A percentile compares a stretch with the other conserved stretches of the same genome.
phyloP scores from a whole-genome alignment of 2,113 vertebrate genomes.

The Bettongia penicillata region DNA sequence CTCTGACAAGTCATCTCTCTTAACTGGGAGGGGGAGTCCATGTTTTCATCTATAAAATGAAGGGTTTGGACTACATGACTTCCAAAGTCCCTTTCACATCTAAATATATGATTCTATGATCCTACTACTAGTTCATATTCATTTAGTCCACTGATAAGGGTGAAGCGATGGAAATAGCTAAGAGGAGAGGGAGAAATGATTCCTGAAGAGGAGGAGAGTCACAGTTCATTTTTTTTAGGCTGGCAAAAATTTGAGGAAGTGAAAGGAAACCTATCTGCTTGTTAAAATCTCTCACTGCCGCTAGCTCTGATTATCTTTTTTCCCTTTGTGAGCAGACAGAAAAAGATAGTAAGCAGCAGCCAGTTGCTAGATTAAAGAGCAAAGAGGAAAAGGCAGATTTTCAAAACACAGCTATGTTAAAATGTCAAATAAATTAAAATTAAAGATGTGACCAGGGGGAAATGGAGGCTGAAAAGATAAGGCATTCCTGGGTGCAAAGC shows the following conservation, averaged over 20 bases:
- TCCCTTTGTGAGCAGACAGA: not conserved
- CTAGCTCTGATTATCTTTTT: not conserved
- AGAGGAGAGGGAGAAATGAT: not conserved
- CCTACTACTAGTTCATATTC: not conserved
- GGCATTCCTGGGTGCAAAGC: not conserved
- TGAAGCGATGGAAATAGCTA: not conserved
- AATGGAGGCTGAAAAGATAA: not conserved
- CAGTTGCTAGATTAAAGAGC: not conserved
- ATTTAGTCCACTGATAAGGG: not conserved
- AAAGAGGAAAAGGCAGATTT: not conserved
- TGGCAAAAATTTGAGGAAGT: not conserved
- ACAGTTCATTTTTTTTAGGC: no score
- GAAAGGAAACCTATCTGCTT: not conserved
- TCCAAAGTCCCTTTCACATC: not conserved
- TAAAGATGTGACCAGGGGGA: not conserved
- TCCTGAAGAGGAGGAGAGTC: not conserved
- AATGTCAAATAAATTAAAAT: not conserved
- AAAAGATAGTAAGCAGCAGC: fast-evolving
- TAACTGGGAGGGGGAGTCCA: not conserved
- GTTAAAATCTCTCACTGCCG: not conserved
- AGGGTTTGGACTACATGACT: not conserved
- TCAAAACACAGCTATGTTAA: not conserved
- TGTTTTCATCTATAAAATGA: not conserved
- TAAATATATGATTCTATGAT: not conserved
- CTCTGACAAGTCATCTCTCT: not conserved